Percentiles rank a stretch among this genome's conserved stretches.
Conservation (phyloP, 2,888 invertebrate species). For the Megastigmus dorsalis region DNA sequence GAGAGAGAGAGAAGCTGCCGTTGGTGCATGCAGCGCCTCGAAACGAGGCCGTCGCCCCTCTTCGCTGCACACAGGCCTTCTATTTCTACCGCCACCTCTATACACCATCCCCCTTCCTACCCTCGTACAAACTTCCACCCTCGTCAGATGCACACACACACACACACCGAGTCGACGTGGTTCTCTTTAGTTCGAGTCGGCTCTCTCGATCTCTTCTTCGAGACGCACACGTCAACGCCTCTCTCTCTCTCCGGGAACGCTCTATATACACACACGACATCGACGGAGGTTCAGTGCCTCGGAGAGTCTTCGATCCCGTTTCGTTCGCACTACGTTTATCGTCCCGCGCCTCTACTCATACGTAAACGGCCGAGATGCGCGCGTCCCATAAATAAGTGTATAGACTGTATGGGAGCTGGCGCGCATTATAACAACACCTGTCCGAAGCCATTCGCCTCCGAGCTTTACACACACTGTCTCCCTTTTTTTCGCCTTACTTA, state of each 20-base stretch:
- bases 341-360: not conserved
- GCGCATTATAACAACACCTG: constrained; percentile 19
- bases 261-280: not conserved
- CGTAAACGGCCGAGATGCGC: constrained; percentile 7
- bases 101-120: not conserved
- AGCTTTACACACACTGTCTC: not conserved
- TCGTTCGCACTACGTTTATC: constrained; percentile 7
- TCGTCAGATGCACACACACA: not conserved
- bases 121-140: not conserved
- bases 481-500: not conserved
- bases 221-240: not conserved
- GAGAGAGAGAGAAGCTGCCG: constrained; percentile 53
- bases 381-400: constrained; percentile 44
- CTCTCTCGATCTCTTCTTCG: not conserved
- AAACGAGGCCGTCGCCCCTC: constrained; percentile 56
- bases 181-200: not conserved
- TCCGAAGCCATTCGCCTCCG: not conserved
- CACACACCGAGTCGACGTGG: constrained; percentile 7
- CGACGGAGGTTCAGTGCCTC: not conserved
- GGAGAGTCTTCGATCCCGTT: not conserved
- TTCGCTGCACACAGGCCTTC: too few species aligned
- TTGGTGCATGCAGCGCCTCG: constrained; percentile 47
- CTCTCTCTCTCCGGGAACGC: too few species aligned
- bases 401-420: not conserved
- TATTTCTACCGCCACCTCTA: not conserved